Base-by-base conservation (phyloP, 2,113 vertebrate genomes). In the Triplophysa siluroides region DNA sequence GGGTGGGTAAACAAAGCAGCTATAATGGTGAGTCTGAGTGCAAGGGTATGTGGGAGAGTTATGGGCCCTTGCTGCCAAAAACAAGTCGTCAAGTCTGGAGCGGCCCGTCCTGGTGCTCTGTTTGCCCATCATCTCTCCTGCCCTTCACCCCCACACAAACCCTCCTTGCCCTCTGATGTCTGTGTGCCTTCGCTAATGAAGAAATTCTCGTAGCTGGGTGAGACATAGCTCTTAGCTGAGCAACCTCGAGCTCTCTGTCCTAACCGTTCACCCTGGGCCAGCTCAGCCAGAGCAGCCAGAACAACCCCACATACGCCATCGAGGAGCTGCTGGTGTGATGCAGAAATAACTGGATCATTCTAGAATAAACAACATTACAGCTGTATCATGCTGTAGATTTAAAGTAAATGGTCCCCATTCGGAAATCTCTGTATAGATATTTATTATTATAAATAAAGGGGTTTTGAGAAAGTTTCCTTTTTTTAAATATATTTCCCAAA, bases 181-280 rank as follows among this genome's bases (percentile, higher is more conserved):
- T 92, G 90, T 92, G 91, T 92, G 90, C 84, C 89, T 91, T 91
- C 84, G 85, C 88, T 93, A 93, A 93, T 93, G 92, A 93, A 92
- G 88, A 93, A 91, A 93, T 93, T 92, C 90, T 92, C 84, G 84
- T 91, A 91, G 89, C 88, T 91, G 78, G 88, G 92, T 92, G 93
- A 92, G 92, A 93, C 92, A 93, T 93, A 91, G 88, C 91, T 91
- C 61, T 92, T 88, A 93, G 91, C 90, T 92, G 92, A 92, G 90
- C 85, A 87, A 88, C 87, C 76, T 77, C 61, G 78, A 66, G 41
- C 73, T 77, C 43, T 52, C 43, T 50, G 50, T 43, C 69, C 60
- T n/a, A 43, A 86, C 75, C 87, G 33, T 26, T 56, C 69, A 78
- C 74, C 50, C 41, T 2, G 47, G 50, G 47, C 24, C 70, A 76